Evolutionary conservation across 2,113 vertebrate species (phyloP).

Genomic region (Pterocles orientalis): DNA sequence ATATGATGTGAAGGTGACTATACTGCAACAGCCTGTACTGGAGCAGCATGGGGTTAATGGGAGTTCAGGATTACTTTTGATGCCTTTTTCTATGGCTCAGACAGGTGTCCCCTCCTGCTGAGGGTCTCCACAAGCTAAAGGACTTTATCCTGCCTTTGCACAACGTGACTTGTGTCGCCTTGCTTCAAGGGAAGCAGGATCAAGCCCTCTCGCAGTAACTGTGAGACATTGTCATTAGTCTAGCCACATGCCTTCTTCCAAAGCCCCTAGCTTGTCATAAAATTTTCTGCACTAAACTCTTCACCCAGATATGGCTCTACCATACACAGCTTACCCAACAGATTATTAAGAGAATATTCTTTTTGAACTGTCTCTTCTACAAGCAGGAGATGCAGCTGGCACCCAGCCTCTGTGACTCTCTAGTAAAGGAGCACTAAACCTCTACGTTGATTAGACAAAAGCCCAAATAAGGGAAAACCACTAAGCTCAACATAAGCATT

Average conservation of each 20-base stretch:
- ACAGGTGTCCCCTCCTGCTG: slow-evolving; percentile 46
- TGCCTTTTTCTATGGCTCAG: slow-evolving; percentile 12
- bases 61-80: slow-evolving; percentile 15
- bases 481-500: not conserved
- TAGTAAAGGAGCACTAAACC: not conserved
- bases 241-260: not conserved
- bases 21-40: not conserved
- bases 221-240: slow-evolving; percentile 14
- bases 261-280: not conserved
- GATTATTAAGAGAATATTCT: slow-evolving; percentile 33
- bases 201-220: slow-evolving; percentile 12
- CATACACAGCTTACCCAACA: not conserved
- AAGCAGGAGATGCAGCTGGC: not conserved
- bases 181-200: slow-evolving; percentile 1
- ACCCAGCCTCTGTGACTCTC: not conserved
- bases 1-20: not conserved
- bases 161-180: not conserved
- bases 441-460: not conserved
- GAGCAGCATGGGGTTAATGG: slow-evolving; percentile 45
- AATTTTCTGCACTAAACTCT: slow-evolving; percentile 49
- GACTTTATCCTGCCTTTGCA: not conserved
- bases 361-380: not conserved
- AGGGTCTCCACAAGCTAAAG: slow-evolving; percentile 7
- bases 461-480: not conserved
- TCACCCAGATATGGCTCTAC: not conserved